Conservation (phyloP, 2,888 invertebrate genomes). For the Syritta pipiens region DNA sequence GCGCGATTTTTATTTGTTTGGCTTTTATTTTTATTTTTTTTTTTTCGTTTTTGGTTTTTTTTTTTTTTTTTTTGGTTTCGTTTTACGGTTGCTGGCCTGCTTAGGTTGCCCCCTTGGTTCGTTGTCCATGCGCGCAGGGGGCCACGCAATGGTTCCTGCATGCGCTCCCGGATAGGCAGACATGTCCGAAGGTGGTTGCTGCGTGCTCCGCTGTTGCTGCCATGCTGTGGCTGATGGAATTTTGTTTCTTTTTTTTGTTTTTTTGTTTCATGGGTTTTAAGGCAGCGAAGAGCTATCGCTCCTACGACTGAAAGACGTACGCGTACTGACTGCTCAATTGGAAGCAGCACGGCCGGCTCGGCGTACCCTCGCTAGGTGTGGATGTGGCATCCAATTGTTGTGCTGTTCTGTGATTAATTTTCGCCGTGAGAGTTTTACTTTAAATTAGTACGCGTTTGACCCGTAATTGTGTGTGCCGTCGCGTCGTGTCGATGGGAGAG, state of each 20-base stretch:
- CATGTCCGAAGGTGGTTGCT: conserved; percentile 68
- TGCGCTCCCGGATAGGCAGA: conserved; percentile 68
- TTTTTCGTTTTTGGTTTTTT: conserved; percentile 9
- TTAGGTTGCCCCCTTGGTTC: conserved; percentile 40
- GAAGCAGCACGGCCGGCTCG: conserved; percentile 13
- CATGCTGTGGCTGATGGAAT: conserved; percentile 43
- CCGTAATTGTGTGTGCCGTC: conserved; percentile 27
- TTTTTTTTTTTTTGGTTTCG: conserved; percentile 7
- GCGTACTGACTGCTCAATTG: conserved; percentile 63
- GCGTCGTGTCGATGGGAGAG: not conserved
- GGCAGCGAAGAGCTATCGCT: conserved; percentile 60
- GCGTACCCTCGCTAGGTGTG: conserved; percentile 32
- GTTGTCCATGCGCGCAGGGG: conserved; percentile 44
- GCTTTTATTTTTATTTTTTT: conserved; percentile 8
- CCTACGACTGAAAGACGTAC: conserved; percentile 64
- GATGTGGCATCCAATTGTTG: conserved; percentile 66
- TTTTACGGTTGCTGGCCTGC: conserved; percentile 56
- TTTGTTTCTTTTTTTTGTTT: too few species aligned
- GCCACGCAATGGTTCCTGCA: conserved; percentile 55
- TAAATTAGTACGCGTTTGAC: conserved; percentile 65
- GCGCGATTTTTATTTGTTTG: conserved; percentile 66
- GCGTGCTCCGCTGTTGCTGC: conserved; percentile 34
- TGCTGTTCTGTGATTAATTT: conserved; percentile 67
- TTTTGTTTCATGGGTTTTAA: too few species aligned
- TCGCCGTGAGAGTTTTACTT: conserved; percentile 63